Conservation (phyloP, 2,113 vertebrate species). For the Carassius auratus region DNA sequence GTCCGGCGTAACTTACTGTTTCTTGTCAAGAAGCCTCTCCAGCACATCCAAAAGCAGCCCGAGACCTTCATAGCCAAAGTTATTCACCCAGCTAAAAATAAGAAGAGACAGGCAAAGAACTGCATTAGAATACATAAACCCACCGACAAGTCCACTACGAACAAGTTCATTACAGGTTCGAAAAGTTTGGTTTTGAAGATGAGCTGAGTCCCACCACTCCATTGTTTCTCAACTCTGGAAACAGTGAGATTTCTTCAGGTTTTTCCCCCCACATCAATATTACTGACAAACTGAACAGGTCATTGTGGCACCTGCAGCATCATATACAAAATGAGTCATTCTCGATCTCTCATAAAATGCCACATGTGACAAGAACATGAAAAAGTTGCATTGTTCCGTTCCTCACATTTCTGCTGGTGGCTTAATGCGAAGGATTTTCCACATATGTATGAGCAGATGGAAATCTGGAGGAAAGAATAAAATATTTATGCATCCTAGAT, state of each 20-base stretch:
- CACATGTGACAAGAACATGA: background rate
- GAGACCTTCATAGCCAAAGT: slow-evolving; percentile 97
- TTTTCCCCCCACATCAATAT: background rate
- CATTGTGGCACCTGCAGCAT: background rate
- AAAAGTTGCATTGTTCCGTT: background rate
- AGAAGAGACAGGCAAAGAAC: slow-evolving; percentile 43
- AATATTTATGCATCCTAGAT: background rate
- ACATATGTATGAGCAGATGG: slow-evolving; percentile 6
- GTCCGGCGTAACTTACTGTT: slow-evolving; percentile 84
- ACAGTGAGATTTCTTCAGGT: background rate
- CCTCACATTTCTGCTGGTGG: background rate
- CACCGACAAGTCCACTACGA: background rate
- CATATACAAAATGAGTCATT: background rate
- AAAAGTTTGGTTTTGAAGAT: slow-evolving; percentile 11
- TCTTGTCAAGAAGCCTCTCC: slow-evolving; percentile 96
- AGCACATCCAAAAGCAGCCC: slow-evolving; percentile 89
- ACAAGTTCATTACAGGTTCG: background rate
- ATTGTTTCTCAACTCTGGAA: background rate
- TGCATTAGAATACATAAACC: slow-evolving; percentile 17
- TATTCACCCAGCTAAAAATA: slow-evolving; percentile 92
- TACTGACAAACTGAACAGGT: background rate
- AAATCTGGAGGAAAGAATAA: background rate
- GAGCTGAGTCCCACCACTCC: background rate
- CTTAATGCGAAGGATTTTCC: background rate
- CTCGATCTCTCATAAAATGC: background rate